These are phyloP conservation scores for Mus pahari DNA, from an alignment of 2,113 vertebrate species.

Conservation along the genomic window DNA sequence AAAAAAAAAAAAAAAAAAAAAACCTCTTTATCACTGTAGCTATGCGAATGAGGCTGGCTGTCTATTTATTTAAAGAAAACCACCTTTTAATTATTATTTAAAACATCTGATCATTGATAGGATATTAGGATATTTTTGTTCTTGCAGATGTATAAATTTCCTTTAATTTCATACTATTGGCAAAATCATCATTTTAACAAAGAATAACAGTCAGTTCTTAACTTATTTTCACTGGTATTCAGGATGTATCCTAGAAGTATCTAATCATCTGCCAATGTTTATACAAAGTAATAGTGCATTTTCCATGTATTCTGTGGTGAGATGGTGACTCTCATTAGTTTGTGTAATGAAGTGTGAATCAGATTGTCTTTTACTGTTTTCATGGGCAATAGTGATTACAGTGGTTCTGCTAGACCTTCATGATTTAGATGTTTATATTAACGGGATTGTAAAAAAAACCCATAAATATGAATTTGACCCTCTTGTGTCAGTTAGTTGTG, in stretches of 20 bases:
- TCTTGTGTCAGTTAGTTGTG: neutral
- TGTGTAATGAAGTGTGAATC: neutral
- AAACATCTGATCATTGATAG: neutral
- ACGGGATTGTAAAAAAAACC: neutral
- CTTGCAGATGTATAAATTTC: neutral
- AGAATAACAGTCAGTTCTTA: neutral
- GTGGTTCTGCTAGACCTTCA: neutral
- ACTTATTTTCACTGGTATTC: neutral
- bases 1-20: too few species aligned
- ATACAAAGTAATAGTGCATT: neutral
- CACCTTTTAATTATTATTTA: neutral
- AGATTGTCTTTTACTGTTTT: neutral
- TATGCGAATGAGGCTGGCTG: neutral
- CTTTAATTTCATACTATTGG: neutral
- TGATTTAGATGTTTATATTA: neutral
- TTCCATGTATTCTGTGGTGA: neutral
- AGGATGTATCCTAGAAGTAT: neutral
- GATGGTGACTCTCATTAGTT: neutral
- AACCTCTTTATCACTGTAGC: neutral
- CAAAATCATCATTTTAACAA: neutral
- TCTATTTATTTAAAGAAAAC: neutral
- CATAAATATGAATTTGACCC: neutral
- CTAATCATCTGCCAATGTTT: too few species aligned
- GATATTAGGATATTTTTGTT: neutral
- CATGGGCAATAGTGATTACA: neutral